Percentiles rank a stretch among this genome's conserved stretches.
These are phyloP conservation scores for Nysson spinosus DNA, from an alignment of 2,888 invertebrate species.

Conservation along the genomic window DNA sequence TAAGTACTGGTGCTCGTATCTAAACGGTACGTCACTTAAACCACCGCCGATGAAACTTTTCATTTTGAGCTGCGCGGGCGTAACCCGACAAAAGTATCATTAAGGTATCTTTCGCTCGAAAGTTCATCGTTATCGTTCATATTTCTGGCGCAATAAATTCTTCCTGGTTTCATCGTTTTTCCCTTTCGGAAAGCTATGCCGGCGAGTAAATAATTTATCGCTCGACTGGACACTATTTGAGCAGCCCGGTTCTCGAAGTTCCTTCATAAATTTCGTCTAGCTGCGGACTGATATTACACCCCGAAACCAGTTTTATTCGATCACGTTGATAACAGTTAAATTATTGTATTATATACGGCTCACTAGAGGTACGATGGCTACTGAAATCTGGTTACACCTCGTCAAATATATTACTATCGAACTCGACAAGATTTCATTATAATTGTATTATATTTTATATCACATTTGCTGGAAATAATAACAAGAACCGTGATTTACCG, in stretches of 20 bases:
- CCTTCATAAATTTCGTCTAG: constrained; percentile 6
- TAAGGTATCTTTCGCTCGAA: not conserved
- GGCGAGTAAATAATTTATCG: constrained; percentile 2
- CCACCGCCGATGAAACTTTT: not conserved
- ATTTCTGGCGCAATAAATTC: not conserved
- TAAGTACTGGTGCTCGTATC: not conserved
- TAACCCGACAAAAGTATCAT: constrained; percentile 1
- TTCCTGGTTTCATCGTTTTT: not conserved
- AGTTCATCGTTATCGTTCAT: not conserved
- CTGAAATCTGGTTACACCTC: not conserved
- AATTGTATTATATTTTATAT: too few relatives aligned
- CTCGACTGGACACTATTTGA: not conserved
- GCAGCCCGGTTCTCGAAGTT: not conserved
- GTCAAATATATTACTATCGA: too few relatives aligned
- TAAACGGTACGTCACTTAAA: not conserved
- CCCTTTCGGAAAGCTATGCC: not conserved
- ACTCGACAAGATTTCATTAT: too few relatives aligned
- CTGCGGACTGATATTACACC: constrained; percentile 6
- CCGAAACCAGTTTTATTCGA: constrained; percentile 8
- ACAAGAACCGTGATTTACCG: too few relatives aligned
- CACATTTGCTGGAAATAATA: too few relatives aligned
- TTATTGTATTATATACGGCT: constrained; percentile 3
- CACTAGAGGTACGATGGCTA: not conserved
- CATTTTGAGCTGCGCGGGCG: not conserved
- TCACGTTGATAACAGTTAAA: not conserved